These are phyloP conservation scores for Mesorhabditis spiculigera DNA, from an alignment of 2,888 invertebrate genomes.

Conservation along the genomic window DNA sequence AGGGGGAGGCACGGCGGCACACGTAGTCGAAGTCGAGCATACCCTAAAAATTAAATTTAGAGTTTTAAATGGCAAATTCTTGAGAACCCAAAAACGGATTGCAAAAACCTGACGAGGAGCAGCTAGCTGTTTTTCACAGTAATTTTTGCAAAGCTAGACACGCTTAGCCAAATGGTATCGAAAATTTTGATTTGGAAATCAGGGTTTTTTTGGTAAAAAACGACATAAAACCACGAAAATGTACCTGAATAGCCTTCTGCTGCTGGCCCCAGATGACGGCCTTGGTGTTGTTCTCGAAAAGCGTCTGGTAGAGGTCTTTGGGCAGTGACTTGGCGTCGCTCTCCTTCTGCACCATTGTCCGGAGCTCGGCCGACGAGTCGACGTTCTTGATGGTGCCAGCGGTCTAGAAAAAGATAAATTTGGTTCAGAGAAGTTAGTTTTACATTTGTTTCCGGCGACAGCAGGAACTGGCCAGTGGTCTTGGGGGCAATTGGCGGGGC, in stretches of 20 bases:
- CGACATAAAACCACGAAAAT: not conserved
- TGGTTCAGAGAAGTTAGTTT: not conserved
- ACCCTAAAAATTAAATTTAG: slow-evolving; percentile 67
- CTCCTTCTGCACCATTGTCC: not conserved
- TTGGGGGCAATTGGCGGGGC: slow-evolving; percentile 68
- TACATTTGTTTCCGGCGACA: slow-evolving; percentile 63
- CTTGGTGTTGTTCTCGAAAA: slow-evolving; percentile 57
- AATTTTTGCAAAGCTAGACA: too few species aligned
- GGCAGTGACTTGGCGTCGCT: slow-evolving; percentile 1
- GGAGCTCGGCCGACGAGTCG: slow-evolving; percentile 11
- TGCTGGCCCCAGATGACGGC: slow-evolving; percentile 99
- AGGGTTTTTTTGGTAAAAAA: too few species aligned
- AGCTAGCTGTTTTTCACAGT: too few species aligned
- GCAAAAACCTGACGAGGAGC: not conserved
- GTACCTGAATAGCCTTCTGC: slow-evolving; percentile 75
- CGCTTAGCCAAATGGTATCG: not conserved
- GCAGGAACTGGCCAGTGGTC: slow-evolving; percentile 82
- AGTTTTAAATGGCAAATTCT: too few species aligned
- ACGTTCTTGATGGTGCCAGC: slow-evolving; percentile 15
- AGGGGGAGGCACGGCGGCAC: slow-evolving; percentile 79
- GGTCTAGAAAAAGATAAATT: slow-evolving; percentile 7
- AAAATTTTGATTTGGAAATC: not conserved
- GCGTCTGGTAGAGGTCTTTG: slow-evolving; percentile 16
- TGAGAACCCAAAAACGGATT: too few species aligned
- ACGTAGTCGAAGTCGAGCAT: slow-evolving; percentile 95